Percentiles rank a stretch among this genome's conserved stretches.
Conservation (phyloP, 2,797 vertebrate species). For the Catamblyrhynchus diadema region DNA sequence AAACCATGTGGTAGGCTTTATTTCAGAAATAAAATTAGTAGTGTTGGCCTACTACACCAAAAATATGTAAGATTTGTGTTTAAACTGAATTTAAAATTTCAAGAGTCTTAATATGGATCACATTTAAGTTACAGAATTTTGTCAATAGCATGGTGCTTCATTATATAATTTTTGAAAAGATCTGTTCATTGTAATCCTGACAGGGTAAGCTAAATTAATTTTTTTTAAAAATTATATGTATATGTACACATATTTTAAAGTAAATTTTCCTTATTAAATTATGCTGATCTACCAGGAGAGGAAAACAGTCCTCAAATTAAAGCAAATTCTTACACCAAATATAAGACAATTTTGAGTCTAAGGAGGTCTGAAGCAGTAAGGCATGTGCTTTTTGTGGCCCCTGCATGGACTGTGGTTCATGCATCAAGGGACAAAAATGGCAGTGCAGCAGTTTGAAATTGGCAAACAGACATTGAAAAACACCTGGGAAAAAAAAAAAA, state of each 20-base stretch:
- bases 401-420: not conserved
- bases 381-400: fast-evolving
- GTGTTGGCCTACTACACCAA: not conserved
- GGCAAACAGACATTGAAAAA: not conserved
- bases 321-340: not conserved
- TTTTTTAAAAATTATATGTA: too few species aligned
- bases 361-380: not conserved
- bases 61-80: not conserved
- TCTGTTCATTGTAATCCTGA: not conserved
- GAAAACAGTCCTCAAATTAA: not conserved
- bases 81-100: not conserved
- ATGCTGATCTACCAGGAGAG: not conserved
- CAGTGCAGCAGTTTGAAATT: not conserved
- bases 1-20: not conserved
- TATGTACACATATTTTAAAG: not conserved
- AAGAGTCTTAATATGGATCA: not conserved
- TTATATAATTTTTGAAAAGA: not conserved
- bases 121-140: not conserved
- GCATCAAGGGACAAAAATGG: not conserved
- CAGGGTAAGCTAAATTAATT: not conserved
- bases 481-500: not conserved
- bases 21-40: not conserved
- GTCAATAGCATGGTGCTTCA: not conserved
- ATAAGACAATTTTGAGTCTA: not conserved
- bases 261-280: not conserved